phyloP scores from a whole-genome alignment of 2,888 invertebrate species.

The Orthosia gracilis region DNA sequence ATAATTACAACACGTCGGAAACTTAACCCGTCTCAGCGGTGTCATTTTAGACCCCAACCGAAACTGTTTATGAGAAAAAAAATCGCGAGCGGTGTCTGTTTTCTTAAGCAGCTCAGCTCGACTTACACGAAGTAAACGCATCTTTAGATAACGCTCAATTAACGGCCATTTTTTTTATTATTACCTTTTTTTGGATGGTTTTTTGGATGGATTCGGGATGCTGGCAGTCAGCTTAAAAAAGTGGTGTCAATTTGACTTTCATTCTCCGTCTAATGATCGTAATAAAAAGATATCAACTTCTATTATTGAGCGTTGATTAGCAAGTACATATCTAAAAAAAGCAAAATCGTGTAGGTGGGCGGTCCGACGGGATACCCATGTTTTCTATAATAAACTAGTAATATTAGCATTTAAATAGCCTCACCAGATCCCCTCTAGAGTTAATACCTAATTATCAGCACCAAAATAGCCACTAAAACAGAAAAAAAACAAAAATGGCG shows the following conservation, averaged over 20 bases:
- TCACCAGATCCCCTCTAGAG: constrained; percentile 14
- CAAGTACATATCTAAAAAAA: constrained; percentile 5
- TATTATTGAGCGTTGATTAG: neutral
- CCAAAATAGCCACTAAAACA: constrained; percentile 16
- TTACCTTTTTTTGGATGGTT: constrained; percentile 72
- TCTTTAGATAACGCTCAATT: constrained; percentile 88
- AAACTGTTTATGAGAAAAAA: constrained; percentile 83
- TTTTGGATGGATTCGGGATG: constrained; percentile 74
- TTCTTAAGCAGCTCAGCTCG: constrained; percentile 80
- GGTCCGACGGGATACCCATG: neutral
- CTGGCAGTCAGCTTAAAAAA: constrained; percentile 15
- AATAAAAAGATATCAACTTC: neutral
- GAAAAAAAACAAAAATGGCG: constrained; percentile 28
- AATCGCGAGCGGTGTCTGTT: constrained; percentile 81
- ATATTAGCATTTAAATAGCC: constrained; percentile 35
- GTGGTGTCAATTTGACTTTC: neutral
- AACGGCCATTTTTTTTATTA: constrained; percentile 80
- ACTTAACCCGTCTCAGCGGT: constrained; percentile 75
- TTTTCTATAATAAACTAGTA: constrained; percentile 14
- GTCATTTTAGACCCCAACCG: constrained; percentile 77
- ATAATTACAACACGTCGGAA: constrained; percentile 76
- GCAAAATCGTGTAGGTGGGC: neutral
- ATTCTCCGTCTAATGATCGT: neutral
- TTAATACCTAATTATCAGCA: constrained; percentile 23
- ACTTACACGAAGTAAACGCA: constrained; percentile 80